Conservation (phyloP, 2,797 vertebrate genomes). For the Sebastes paucispinis region DNA sequence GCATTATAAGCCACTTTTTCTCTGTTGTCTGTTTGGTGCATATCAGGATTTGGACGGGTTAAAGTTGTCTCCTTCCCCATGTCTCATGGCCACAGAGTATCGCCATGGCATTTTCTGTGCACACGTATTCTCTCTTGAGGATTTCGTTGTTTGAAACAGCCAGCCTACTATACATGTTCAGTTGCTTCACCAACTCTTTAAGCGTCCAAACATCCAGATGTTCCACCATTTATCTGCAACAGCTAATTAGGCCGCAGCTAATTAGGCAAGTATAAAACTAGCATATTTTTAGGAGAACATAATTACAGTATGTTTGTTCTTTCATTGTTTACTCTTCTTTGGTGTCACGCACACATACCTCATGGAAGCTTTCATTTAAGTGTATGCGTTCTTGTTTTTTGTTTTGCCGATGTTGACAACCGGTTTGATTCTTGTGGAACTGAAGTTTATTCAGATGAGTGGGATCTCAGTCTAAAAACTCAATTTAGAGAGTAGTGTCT, state of each 20-base stretch:
- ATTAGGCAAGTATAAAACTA: slow-evolving; percentile 42
- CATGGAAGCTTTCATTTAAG: not conserved
- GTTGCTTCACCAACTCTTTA: slow-evolving; percentile 12
- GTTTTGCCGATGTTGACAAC: not conserved
- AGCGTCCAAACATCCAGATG: slow-evolving; percentile 49
- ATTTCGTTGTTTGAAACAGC: not conserved
- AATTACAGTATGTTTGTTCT: slow-evolving; percentile 15
- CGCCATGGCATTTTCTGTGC: not conserved
- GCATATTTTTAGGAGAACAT: slow-evolving; percentile 10
- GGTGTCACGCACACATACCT: slow-evolving; percentile 15
- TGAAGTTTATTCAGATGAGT: not conserved
- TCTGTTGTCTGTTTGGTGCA: not conserved
- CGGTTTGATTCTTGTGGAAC: not conserved
- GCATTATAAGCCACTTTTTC: not conserved
- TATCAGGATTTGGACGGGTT: not conserved
- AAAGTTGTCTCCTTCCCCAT: not conserved
- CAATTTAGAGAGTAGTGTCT: not conserved
- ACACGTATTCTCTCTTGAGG: not conserved
- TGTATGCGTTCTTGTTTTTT: slow-evolving; percentile 1
- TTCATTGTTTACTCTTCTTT: slow-evolving; percentile 1
- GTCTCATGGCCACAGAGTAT: not conserved
- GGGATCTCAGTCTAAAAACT: not conserved
- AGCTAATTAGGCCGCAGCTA: slow-evolving; percentile 54
- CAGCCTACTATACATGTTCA: not conserved
- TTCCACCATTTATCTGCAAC: slow-evolving; percentile 34